Conservation (phyloP, 1,140 invertebrate species). For the Drosophila novamexicana region DNA sequence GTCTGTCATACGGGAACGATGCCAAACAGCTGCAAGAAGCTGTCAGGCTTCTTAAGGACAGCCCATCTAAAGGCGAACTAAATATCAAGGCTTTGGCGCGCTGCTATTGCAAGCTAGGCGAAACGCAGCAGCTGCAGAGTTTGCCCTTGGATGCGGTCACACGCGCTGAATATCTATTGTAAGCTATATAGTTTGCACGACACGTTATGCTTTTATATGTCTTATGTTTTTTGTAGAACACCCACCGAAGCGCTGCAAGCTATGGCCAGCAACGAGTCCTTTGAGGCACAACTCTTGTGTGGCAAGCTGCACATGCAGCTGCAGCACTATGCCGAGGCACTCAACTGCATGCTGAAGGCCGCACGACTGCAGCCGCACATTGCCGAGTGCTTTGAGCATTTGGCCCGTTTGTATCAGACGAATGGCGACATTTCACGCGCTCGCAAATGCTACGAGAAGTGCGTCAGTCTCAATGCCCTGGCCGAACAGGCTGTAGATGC, state of each 20-base stretch:
- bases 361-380: slow-evolving; percentile 90
- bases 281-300: slow-evolving; percentile 86
- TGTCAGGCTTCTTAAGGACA: slow-evolving; percentile 27
- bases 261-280: slow-evolving; percentile 84
- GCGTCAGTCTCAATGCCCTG: slow-evolving; percentile 89
- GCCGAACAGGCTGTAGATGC: slow-evolving; percentile 88
- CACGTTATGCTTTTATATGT: neutral
- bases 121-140: slow-evolving; percentile 41
- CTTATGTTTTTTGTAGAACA: slow-evolving; percentile 29
- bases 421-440: slow-evolving; percentile 88
- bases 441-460: slow-evolving; percentile 93
- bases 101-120: slow-evolving; percentile 62
- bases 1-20: slow-evolving; percentile 61
- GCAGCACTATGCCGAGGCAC: slow-evolving; percentile 86
- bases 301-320: slow-evolving; percentile 89
- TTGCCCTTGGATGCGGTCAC: slow-evolving; percentile 48
- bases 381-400: slow-evolving; percentile 89
- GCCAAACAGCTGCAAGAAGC: slow-evolving; percentile 42
- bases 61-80: neutral
- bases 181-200: slow-evolving; percentile 1
- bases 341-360: slow-evolving; percentile 89
- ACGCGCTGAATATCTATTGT: slow-evolving; percentile 68
- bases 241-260: slow-evolving; percentile 86
- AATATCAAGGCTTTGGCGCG: slow-evolving; percentile 54
- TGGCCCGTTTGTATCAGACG: slow-evolving; percentile 90